Evolutionary conservation across 2,113 vertebrate species (phyloP), one percentile per base, ranked within the genome.

Genomic region (Toxostoma redivivum): DNA sequence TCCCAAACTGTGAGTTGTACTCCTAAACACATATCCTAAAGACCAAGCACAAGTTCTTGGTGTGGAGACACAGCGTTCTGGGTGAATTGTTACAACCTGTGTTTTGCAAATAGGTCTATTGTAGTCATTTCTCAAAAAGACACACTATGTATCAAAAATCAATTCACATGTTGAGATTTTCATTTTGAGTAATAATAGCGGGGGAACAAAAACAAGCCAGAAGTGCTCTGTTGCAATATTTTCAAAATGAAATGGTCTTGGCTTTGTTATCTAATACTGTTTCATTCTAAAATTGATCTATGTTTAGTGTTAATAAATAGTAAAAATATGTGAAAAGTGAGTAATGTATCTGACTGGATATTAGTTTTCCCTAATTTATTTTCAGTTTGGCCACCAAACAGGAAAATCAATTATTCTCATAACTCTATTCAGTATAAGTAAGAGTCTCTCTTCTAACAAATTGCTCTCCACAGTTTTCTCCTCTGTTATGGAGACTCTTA

Each of bases 381-480:
- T 97, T 78, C 65, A 56, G 31, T 86, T 92, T 81, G 69, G 44
- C 77, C 73, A 96, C 48, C 61, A 81, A 94, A 92, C 48, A 85
- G 56, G 82, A 92, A 87, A 91, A 94, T 81, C 86, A 81, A 95
- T 94, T 95, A 71, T 92, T 91, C 61, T 96, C 28, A 87, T 28
- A 74, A 62, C 28, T 81, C 61, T 85, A n/a, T 92, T 82, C 35
- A 37, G 48, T 40, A 12, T 69, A 69, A 87, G 57, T 60, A 84
- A 84, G 45, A 48, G 33, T 11, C n/a, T 78, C 27, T 89, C n/a
- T 92, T 89, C 45, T 58, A 89, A 69, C 10, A 65, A 15, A 62
- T 4, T 10, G 2, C 45, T 91, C 33, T 71, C 69, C 45, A 72
- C 17, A 37, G 35, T 66, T 86, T 88, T 74, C 42, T 91, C 15